Conservation (phyloP, 2,113 vertebrate genomes). For the Sapajus apella region DNA sequence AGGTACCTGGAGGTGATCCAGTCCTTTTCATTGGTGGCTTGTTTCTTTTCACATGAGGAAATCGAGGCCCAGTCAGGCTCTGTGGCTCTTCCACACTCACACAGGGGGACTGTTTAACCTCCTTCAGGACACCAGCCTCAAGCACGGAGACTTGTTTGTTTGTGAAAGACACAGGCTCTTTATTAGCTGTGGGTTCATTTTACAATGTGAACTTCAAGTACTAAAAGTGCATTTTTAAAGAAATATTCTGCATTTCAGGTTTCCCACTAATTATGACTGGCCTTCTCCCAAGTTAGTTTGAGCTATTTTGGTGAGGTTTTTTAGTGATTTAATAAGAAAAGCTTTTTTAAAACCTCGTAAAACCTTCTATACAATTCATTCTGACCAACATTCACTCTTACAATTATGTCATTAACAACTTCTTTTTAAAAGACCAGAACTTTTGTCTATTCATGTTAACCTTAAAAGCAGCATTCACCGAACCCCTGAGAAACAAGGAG, state of each 20-base stretch:
- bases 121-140: not conserved
- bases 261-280: conserved; percentile 71
- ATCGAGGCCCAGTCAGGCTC: not conserved
- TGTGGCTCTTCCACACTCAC: not conserved
- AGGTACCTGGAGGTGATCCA: not conserved
- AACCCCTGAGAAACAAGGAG: not conserved
- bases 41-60: not conserved
- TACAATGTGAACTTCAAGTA: not conserved
- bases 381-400: not conserved
- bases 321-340: conserved; percentile 70
- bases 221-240: conserved; percentile 39
- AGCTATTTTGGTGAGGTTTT: conserved; percentile 71
- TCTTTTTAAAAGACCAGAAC: conserved; percentile 58
- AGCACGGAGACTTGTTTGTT: not conserved
- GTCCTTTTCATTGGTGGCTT: not conserved
- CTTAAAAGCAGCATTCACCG: conserved; percentile 64
- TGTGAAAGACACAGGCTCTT: not conserved
- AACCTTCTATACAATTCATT: conserved; percentile 52
- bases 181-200: not conserved
- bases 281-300: conserved; percentile 46
- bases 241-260: conserved; percentile 54
- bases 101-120: not conserved
- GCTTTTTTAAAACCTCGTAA: conserved; percentile 62
- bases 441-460: conserved; percentile 68
- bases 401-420: conserved; percentile 67